Evolutionary conservation across 1,140 invertebrate species (phyloP).

Genomic region (Drosophila tropicalis): DNA sequence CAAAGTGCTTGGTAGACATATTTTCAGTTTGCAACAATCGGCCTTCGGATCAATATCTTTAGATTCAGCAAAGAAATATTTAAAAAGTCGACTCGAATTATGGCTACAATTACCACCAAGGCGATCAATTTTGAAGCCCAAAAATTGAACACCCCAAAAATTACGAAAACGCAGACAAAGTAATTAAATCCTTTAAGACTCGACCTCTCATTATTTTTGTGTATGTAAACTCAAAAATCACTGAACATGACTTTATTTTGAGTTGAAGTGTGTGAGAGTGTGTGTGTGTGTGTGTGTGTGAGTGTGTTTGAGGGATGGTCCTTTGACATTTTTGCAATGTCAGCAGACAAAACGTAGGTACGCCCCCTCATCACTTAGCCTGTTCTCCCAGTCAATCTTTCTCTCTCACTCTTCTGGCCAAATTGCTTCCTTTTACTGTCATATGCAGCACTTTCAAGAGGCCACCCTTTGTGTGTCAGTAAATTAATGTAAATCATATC

Average conservation of each 20-base stretch:
- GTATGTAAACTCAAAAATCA: slow-evolving; percentile 34
- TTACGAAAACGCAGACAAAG: neutral
- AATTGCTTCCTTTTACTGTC: slow-evolving; percentile 43
- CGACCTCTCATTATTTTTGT: neutral
- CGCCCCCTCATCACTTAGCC: neutral
- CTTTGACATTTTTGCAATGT: slow-evolving; percentile 35
- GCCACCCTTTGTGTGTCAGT: slow-evolving; percentile 5
- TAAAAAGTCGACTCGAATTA: too few relatives aligned
- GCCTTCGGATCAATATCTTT: too few relatives aligned
- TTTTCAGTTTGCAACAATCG: too few relatives aligned
- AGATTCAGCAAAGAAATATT: too few relatives aligned
- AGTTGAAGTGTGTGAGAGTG: neutral
- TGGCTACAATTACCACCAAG: too few relatives aligned
- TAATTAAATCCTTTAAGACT: slow-evolving; percentile 23
- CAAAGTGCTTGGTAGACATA: too few relatives aligned
- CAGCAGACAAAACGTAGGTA: slow-evolving; percentile 9
- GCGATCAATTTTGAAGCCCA: slow-evolving; percentile 1
- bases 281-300: neutral
- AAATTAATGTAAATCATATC: slow-evolving; percentile 50
- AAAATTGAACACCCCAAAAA: neutral
- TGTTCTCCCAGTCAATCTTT: too few relatives aligned
- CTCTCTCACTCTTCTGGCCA: slow-evolving; percentile 3
- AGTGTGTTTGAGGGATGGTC: neutral
- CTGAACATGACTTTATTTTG: slow-evolving; percentile 40
- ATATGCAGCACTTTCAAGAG: slow-evolving; percentile 46